phyloP scores from a whole-genome alignment of 2,113 vertebrate genomes.

The Ornithorhynchus anatinus region DNA sequence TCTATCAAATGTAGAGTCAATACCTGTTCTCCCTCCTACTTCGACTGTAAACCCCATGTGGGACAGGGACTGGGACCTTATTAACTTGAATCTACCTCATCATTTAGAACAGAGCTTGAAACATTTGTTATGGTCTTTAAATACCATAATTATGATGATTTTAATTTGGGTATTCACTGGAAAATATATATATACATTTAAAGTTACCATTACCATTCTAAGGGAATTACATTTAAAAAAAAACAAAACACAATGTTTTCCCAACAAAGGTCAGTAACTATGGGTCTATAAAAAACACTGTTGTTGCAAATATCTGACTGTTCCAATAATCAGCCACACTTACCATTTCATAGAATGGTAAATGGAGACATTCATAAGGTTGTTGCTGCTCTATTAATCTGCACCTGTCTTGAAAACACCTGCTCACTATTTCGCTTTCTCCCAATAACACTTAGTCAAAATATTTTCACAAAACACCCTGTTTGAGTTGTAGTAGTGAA shows the following conservation, averaged over 20 bases:
- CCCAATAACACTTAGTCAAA: not conserved
- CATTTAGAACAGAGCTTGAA: too few species aligned
- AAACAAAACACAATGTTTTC: not conserved
- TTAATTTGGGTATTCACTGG: too few species aligned
- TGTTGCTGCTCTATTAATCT: not conserved
- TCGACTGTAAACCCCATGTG: too few species aligned
- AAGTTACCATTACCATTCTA: not conserved
- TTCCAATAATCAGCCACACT: not conserved
- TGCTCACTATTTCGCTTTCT: not conserved
- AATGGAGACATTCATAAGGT: not conserved
- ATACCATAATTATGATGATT: too few species aligned
- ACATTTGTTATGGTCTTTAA: too few species aligned
- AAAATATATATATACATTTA: too few species aligned
- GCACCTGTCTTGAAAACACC: not conserved
- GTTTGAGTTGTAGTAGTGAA: too few species aligned
- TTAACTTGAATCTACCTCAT: too few species aligned
- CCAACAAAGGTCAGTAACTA: not conserved
- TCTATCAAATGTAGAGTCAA: too few species aligned
- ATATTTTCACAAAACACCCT: constrained; percentile 23
- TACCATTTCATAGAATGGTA: not conserved
- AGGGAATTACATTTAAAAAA: not conserved
- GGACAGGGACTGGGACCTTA: too few species aligned
- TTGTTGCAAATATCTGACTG: not conserved
- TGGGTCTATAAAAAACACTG: not conserved
- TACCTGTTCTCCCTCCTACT: too few species aligned